Percentiles rank a stretch among this genome's conserved stretches.
These are phyloP conservation scores for Dichetophora obliterata DNA, from an alignment of 2,888 invertebrate species.

Conservation along the genomic window DNA sequence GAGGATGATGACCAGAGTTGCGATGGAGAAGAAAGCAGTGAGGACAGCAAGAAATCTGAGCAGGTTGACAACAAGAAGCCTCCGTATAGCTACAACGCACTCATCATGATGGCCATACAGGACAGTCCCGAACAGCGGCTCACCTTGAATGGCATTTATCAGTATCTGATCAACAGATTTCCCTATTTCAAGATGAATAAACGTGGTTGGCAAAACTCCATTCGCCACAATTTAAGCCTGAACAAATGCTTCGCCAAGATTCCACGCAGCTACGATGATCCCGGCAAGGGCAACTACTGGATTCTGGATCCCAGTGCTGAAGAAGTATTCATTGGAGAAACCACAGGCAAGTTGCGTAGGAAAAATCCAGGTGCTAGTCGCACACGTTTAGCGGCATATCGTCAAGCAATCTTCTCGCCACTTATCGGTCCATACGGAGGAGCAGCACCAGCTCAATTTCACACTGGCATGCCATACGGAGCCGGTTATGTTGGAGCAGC, in stretches of 20 bases:
- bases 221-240: slow-evolving; percentile 94
- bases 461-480: slow-evolving; percentile 54
- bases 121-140: slow-evolving; percentile 92
- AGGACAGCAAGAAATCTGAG: slow-evolving; percentile 50
- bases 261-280: slow-evolving; percentile 97
- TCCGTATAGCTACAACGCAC: slow-evolving; percentile 97
- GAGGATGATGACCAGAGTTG: slow-evolving; percentile 46
- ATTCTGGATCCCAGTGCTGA: slow-evolving; percentile 98
- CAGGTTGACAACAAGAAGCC: slow-evolving; percentile 77
- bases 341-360: slow-evolving; percentile 94
- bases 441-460: slow-evolving; percentile 49
- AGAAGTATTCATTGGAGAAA: slow-evolving; percentile 98
- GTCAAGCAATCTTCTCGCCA: slow-evolving; percentile 72
- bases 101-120: slow-evolving; percentile 99
- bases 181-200: slow-evolving; percentile 98
- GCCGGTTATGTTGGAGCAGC: slow-evolving; percentile 54
- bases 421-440: slow-evolving; percentile 61
- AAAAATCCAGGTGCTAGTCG: slow-evolving; percentile 92
- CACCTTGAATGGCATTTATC: slow-evolving; percentile 96
- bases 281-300: slow-evolving; percentile 99
- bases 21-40: slow-evolving; percentile 53
- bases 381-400: slow-evolving; percentile 89
- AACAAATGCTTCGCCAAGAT: slow-evolving; percentile 99
- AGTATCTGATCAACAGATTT: slow-evolving; percentile 97
- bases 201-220: slow-evolving; percentile 99